Base-by-base conservation (phyloP, 2,797 vertebrate species). In the Gadopsis marmoratus region DNA sequence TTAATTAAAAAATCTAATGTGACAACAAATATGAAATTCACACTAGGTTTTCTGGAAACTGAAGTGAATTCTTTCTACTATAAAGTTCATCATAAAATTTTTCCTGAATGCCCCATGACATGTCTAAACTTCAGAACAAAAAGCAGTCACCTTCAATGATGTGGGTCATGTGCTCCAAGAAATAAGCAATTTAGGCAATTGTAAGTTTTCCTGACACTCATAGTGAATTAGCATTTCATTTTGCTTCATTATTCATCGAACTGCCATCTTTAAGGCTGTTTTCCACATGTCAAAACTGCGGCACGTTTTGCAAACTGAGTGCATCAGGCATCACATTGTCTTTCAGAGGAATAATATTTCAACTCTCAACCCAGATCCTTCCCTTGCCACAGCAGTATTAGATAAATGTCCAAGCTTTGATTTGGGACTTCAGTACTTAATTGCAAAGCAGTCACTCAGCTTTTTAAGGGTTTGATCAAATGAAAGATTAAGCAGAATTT, bases 161-260 rank as follows among this genome's bases (percentile, higher is more conserved):
- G 51, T 66, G 70, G 88, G 78, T 89, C 81, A 83, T 81, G 77
- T 72, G 67, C 73, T 75, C 62, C 54, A 63, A 79, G 80, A 89
- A 92, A 81, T 70, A 89, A 89, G 70, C 85, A 89, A 86, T 91
- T 90, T 92, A 76, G 69, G 70, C 81, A 88, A 87, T 80, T 81
- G 76, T 83, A 80, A 74, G 50, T 85, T 84, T 83, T 65, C 54
- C 80, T 90, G 90, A 89, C 86, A 90, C 77, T 80, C 50, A 48
- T 63, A 67, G 76, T 81, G 83, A 91, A 91, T 92, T 92, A 84
- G 80, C 87, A 92, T 92, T 91, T 89, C 78, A 88, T 86, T 90
- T 88, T 84, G 77, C 78, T 90, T 89, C 82, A 86, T 91, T 92
- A 90, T 92, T 89, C 86, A 88, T 50, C 74, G 59, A 84, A 74